Evolutionary conservation across 2,113 vertebrate genomes (phyloP).

Genomic region (Chaetorhynchus papuensis): DNA sequence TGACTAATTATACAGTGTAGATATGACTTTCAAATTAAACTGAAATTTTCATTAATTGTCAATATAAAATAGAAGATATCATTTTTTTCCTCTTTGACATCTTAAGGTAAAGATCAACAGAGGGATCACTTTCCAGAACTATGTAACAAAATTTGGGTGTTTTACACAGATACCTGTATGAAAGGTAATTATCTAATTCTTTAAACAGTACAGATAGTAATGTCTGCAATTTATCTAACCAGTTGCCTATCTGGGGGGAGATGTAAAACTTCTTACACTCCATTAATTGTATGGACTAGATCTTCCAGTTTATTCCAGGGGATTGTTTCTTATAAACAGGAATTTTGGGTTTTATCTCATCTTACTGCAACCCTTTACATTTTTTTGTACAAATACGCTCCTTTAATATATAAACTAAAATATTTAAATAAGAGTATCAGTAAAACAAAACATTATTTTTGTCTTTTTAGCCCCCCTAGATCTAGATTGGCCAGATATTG

Average conservation of each 20-base stretch:
- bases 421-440: not conserved
- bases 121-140: not conserved
- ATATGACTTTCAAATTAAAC: not conserved
- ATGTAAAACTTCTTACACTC: not conserved
- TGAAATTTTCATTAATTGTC: not conserved
- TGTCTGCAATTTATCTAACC: not conserved
- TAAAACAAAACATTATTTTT: not conserved
- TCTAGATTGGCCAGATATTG: not conserved
- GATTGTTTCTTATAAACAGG: not conserved
- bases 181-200: not conserved
- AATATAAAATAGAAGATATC: not conserved
- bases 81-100: not conserved
- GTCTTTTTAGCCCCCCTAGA: rapidly evolving
- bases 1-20: not conserved
- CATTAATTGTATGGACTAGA: not conserved
- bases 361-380: not conserved
- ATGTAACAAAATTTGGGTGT: not conserved
- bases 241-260: not conserved
- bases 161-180: not conserved
- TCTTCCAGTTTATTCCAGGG: not conserved
- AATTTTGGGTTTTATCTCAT: not conserved
- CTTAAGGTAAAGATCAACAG: not conserved
- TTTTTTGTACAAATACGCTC: not conserved
- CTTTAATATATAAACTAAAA: not conserved
- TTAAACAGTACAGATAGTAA: not conserved